Evolutionary conservation across 2,113 vertebrate species (phyloP).

Genomic region (Silurus meridionalis): DNA sequence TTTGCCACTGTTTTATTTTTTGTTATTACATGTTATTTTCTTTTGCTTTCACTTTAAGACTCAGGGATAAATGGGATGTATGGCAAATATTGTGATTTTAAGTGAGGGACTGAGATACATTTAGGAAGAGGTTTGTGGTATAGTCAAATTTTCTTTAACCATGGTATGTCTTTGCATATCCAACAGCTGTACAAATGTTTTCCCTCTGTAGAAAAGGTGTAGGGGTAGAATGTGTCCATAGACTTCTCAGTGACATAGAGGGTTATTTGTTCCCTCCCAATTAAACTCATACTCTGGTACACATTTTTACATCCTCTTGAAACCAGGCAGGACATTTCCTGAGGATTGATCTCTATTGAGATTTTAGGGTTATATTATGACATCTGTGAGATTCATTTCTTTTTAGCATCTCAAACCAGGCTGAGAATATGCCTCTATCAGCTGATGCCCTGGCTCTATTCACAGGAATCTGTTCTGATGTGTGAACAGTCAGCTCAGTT

Average conservation of each 20-base stretch:
- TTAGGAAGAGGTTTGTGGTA: background rate
- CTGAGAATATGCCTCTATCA: no score
- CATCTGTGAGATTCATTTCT: background rate
- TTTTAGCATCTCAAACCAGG: background rate
- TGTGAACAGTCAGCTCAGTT: no score
- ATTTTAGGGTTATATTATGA: background rate
- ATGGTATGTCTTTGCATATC: background rate
- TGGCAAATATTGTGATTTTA: background rate
- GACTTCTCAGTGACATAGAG: background rate
- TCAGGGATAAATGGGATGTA: background rate
- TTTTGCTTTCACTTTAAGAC: background rate
- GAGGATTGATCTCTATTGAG: background rate
- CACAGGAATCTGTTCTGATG: no score
- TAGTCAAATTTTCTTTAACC: background rate
- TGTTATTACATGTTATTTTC: background rate
- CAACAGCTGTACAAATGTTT: background rate
- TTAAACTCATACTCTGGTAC: background rate
- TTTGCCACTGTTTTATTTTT: no score
- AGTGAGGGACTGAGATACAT: background rate
- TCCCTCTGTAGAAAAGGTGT: background rate
- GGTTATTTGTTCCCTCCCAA: background rate
- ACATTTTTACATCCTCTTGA: background rate
- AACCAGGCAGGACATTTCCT: background rate
- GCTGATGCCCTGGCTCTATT: no score
- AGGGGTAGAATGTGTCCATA: background rate